Base-by-base conservation (phyloP, 2,797 vertebrate genomes). In the Poecile montanus region DNA sequence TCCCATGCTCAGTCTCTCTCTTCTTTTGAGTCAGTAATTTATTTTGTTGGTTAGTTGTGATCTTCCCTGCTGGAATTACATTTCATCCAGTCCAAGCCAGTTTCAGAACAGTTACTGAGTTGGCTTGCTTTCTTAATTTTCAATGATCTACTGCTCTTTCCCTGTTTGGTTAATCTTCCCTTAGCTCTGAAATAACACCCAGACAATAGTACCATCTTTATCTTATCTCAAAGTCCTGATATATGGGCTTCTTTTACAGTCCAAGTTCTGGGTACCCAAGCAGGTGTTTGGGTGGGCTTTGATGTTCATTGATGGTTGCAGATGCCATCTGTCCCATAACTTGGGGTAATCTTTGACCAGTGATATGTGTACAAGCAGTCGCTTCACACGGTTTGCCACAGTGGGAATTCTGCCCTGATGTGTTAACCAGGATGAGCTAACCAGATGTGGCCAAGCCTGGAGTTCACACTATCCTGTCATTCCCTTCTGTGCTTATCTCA, bases 231-330 rank as follows among this genome's bases (percentile, higher is more conserved):
- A 20, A 45, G n/a, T 47, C 25, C 17, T 77, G n/a, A n/a, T 38
- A 25, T 19, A 15, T 3, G 21, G 7, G 4, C 7, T 76, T n/a
- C 25, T 38, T 26, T 38, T 50, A 29, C 11, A 34, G 17, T 22
- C 12, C 17, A 47, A 2, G 12, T 71, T 58, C 45, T 7, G 3
- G 25, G 25, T 27, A 22, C 3, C 15, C 17, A 34, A 10, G 12
- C 3, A 34, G 29, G 14, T 45, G 16, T 65, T 34, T 48, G 40
- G 8, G 30, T 10, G 8, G 15, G 47, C 47, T 36, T 77, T 45
- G n/a, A 14, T n/a, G 8, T 13, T 51, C 22, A 0, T 5, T 51
- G 26, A 5, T 50, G 27, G 38, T 18, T 1, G 0, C 30, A 61
- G 48, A 60, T 12, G 10, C 4, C 22, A 22, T 34, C 58, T 63